phyloP scores from a whole-genome alignment of 2,888 invertebrate genomes.

The Micropterix aruncella region DNA sequence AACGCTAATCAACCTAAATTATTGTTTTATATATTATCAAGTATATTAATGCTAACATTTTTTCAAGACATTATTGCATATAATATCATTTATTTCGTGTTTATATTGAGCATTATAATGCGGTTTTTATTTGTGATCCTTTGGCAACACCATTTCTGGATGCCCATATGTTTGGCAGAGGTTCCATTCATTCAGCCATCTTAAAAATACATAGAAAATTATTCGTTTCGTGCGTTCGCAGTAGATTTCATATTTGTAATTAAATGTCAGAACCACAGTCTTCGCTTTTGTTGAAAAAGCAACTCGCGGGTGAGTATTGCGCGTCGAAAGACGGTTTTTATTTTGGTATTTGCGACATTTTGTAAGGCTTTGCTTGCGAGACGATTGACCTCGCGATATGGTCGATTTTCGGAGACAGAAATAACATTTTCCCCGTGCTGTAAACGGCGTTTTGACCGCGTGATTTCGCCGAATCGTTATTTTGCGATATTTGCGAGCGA shows the following conservation, averaged over 20 bases:
- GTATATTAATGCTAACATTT: too few species aligned
- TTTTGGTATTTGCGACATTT: constrained; percentile 7
- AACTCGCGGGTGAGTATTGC: constrained; percentile 73
- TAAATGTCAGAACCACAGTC: constrained; percentile 95
- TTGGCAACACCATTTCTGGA: too few species aligned
- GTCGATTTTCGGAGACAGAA: constrained; percentile 26
- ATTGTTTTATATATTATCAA: too few species aligned
- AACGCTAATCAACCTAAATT: too few species aligned
- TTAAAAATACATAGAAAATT: constrained; percentile 51
- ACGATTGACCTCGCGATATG: constrained; percentile 34
- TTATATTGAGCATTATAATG: too few species aligned
- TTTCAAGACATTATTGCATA: too few species aligned
- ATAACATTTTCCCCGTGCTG: constrained; percentile 4
- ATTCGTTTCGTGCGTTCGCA: constrained; percentile 59
- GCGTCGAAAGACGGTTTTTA: constrained; percentile 22
- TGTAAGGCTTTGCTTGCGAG: too few species aligned
- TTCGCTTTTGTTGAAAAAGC: constrained; percentile 88
- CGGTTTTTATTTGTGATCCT: too few species aligned
- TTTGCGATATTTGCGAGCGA: too few species aligned
- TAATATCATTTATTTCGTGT: too few species aligned
- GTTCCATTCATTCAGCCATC: constrained; percentile 46
- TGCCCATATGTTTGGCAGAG: not conserved
- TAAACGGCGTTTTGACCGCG: too few species aligned
- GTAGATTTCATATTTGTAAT: constrained; percentile 69
- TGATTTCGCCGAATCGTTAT: too few species aligned